Conservation (phyloP, 1,140 invertebrate species). For the Spodoptera litura region DNA sequence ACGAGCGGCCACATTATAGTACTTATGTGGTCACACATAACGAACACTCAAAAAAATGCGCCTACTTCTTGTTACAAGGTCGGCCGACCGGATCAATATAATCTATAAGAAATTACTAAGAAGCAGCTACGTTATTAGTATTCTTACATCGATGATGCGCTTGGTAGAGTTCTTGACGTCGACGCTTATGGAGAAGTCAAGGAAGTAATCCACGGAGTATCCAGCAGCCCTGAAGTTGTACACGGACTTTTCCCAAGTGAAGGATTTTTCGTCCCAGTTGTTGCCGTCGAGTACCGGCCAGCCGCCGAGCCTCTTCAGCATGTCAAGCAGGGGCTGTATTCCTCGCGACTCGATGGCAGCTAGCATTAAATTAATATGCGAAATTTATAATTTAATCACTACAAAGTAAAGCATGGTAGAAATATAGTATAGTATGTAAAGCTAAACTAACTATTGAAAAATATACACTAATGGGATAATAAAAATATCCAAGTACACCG, state of each 20-base stretch:
- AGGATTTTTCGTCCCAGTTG: constrained; percentile 90
- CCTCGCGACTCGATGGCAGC: constrained; percentile 91
- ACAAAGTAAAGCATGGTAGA: too few species aligned
- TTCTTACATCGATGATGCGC: constrained; percentile 94
- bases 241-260: constrained; percentile 93
- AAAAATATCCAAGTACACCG: not conserved
- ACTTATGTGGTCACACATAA: constrained; percentile 15
- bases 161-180: constrained; percentile 96
- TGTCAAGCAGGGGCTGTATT: constrained; percentile 89
- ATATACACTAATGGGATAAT: too few species aligned
- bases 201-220: constrained; percentile 95
- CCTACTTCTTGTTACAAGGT: constrained; percentile 27
- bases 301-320: constrained; percentile 93
- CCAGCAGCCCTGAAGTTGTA: constrained; percentile 93
- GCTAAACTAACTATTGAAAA: too few species aligned
- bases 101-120: not conserved
- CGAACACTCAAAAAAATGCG: constrained; percentile 25
- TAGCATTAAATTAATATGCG: constrained; percentile 56
- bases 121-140: not conserved
- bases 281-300: constrained; percentile 95
- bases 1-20: constrained; percentile 13
- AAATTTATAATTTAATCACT: too few species aligned
- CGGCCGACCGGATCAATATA: constrained; percentile 51
- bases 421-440: too few species aligned
- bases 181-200: constrained; percentile 96